Evolutionary conservation across 37 sponge, comb jelly and placozoan species (phyloP).

Genomic region (Beroe ovata): DNA sequence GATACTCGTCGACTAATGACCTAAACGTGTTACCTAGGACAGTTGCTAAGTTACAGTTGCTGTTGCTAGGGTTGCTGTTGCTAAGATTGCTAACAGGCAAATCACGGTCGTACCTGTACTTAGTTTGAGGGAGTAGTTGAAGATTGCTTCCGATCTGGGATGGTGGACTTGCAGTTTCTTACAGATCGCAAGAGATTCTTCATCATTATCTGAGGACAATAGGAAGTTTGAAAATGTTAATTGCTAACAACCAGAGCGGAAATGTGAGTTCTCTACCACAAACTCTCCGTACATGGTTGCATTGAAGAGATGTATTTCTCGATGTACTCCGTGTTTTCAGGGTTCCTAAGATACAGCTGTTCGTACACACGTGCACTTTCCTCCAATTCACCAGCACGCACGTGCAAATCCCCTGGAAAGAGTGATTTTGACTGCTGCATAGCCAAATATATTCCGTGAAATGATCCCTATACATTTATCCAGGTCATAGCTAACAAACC

Average conservation of each 20-base stretch:
- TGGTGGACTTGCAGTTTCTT: slow-evolving; percentile 69
- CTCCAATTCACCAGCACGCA: slow-evolving; percentile 64
- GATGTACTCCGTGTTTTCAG: slow-evolving; percentile 81
- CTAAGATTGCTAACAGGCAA: too few species aligned
- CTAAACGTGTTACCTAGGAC: slow-evolving; percentile 74
- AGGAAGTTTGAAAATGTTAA: too few species aligned
- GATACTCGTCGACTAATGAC: slow-evolving; percentile 71
- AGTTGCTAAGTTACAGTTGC: too few species aligned
- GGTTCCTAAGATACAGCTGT: slow-evolving; percentile 80
- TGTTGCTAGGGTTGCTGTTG: too few species aligned
- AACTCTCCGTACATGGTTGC: slow-evolving; percentile 5
- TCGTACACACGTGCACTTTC: slow-evolving; percentile 80
- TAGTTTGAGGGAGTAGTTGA: slow-evolving; percentile 33
- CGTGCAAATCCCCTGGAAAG: slow-evolving; percentile 74
- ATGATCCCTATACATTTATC: too few species aligned
- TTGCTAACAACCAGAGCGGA: too few species aligned
- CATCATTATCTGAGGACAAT: slow-evolving; percentile 61
- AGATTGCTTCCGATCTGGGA: slow-evolving; percentile 74
- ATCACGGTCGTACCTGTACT: slow-evolving; percentile 31
- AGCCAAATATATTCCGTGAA: too few species aligned
- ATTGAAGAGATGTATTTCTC: slow-evolving; percentile 16
- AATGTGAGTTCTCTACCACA: too few species aligned
- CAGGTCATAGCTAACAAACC: too few species aligned
- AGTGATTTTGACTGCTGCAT: too few species aligned
- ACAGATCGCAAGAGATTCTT: slow-evolving; percentile 73